Base-by-base conservation (phyloP, 2,113 vertebrate species). In the Poecile atricapillus region DNA sequence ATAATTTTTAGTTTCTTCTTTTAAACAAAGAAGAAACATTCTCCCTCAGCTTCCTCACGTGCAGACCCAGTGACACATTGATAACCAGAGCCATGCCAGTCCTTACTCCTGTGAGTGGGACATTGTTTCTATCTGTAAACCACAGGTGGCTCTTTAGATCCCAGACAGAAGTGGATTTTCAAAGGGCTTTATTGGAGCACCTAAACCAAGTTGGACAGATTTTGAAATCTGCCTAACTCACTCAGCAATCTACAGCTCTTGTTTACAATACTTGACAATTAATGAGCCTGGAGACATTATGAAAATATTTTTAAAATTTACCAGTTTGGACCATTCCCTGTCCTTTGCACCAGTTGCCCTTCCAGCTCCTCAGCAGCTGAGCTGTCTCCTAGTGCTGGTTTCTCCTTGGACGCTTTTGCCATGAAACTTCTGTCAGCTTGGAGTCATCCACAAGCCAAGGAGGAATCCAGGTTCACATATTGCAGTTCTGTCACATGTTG, bases 261-360 rank as follows among this genome's bases (percentile, higher is more conserved):
- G 22, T 83, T 87, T 89, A 81, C 14, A 75, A 65, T 41, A 63
- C 5, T 9, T 60, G 41, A 82, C 68, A 60, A 39, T 15, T 74
- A 86, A 87, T 39, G 35, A 91, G 23, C 69, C 53, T 41, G 24
- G 31, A 93, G 23, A 58, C 44, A 87, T 10, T 24, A 86, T 6
- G 35, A 78, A 93, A 93, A 82, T 93, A 77, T 86, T 92, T 76
- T 73, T 50, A 77, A 90, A 68, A 23, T 82, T 81, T 37, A 70
- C n/a, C 49, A 60, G 5, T 41, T 60, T 15, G 25, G 39, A 68
- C 52, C 69, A 41, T 71, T 86, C 27, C 43, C 82, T 56, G 67
- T 35, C 73, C 83, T 70, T 65, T 62, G 67, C 58, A 85, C 53
- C 39, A 47, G 73, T 39, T 83, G 59, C 46, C 53, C 75, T 94